Evolutionary conservation across 2,888 invertebrate species (phyloP).

Genomic region (Periphyllus acericola): DNA sequence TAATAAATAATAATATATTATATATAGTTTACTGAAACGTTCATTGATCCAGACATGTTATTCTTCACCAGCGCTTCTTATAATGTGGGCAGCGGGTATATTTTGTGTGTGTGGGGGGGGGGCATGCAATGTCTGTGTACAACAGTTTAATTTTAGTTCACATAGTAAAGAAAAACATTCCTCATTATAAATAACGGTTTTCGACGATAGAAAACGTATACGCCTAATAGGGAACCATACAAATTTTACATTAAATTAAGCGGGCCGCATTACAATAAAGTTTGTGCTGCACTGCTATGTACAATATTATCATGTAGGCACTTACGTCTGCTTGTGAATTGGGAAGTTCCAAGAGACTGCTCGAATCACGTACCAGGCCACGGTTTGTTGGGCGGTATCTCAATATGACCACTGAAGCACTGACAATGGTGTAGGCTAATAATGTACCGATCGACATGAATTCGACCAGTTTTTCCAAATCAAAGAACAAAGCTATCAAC

Average conservation of each 20-base stretch:
- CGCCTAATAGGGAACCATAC: no score
- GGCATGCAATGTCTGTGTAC: no score
- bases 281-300: no score
- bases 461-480: constrained; percentile 88
- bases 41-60: neutral
- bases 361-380: constrained; percentile 50
- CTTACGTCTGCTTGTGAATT: constrained; percentile 57
- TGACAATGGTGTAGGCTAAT: constrained; percentile 90
- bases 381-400: constrained; percentile 75
- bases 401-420: constrained; percentile 87
- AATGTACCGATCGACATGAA: constrained; percentile 94
- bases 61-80: no score
- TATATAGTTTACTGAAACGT: neutral
- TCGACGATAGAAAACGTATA: no score
- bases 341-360: constrained; percentile 50
- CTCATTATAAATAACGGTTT: no score
- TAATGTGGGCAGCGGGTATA: no score
- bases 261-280: no score
- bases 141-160: no score
- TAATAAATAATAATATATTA: neutral
- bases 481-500: constrained; percentile 84
- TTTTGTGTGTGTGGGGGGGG: no score
- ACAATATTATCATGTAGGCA: neutral
- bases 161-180: no score
- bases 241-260: no score